phyloP scores from a whole-genome alignment of 2,113 vertebrate species.

The Nanorana parkeri region DNA sequence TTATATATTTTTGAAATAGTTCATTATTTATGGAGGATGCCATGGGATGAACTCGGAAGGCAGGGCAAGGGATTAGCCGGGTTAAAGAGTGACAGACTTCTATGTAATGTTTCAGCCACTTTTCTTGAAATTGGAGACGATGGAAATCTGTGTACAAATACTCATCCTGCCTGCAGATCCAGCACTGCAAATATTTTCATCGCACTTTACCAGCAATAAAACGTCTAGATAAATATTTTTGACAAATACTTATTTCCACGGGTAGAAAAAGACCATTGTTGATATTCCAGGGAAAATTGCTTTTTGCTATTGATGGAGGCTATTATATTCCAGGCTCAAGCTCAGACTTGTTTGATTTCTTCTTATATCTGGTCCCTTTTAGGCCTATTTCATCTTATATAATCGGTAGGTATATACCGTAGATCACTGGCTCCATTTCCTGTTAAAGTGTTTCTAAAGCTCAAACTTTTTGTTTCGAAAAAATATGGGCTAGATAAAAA shows the following conservation, averaged over 20 bases:
- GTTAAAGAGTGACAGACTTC: conserved; percentile 44
- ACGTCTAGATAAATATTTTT: conserved; percentile 40
- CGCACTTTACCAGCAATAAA: conserved; percentile 14
- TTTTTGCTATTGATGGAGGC: neutral
- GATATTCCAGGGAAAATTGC: neutral
- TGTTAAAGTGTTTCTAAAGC: too few species aligned
- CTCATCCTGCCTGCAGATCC: neutral
- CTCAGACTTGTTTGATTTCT: too few species aligned
- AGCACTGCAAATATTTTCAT: conserved; percentile 33
- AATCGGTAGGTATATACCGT: too few species aligned
- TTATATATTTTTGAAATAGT: conserved; percentile 53
- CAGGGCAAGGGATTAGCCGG: conserved; percentile 30
- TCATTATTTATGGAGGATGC: conserved; percentile 50
- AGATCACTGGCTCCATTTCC: too few species aligned
- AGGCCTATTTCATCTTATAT: too few species aligned
- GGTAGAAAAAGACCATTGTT: neutral
- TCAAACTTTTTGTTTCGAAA: too few species aligned
- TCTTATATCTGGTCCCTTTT: too few species aligned
- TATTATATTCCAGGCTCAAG: neutral
- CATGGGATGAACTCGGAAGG: conserved; percentile 28
- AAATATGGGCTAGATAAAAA: too few species aligned
- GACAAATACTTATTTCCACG: conserved; percentile 12
- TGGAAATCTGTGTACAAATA: conserved; percentile 28
- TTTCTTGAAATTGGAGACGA: conserved; percentile 29
- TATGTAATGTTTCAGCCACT: conserved; percentile 38